Base-by-base conservation (phyloP, 2,888 invertebrate species). In the Rutpela maculata region DNA sequence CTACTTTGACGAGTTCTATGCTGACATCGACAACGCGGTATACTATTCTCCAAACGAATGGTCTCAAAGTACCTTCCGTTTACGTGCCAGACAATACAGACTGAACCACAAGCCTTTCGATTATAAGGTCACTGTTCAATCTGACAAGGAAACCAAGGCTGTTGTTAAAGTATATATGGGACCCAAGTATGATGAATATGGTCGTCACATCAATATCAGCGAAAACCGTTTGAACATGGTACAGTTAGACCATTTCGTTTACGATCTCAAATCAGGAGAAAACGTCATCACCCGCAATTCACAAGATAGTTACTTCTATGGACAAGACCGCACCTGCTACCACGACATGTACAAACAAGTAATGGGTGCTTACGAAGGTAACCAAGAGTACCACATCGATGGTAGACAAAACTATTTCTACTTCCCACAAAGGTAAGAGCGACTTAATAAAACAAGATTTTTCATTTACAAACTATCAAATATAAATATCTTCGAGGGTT, bases 271-370 rank as follows among this genome's bases (percentile, higher is more conserved):
- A 38, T 90, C 91, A 77, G 96, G 96, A 19, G 89, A 91, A 84
- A 96, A 95, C 88, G 91, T 91, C n/a, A 92, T 96, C 83, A 91
- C 92, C 31, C 94, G 95, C 82, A 92, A 91, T 88, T 95, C 95
- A 60, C 87, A 91, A 56, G 93, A 95, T 69, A 94, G 93, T 90
- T 91, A 92, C 85, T 93, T 92, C 87, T 92, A 92, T 78, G 90
- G 91, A 66, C 90, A 92, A 68, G 95, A 96, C 87, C 91, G 92
- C 75, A 92, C 93, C 35, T 92, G 93, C 86, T 93, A 93, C 85
- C 91, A 92, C 18, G 92, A 83, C 11, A 89, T 95, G 75, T 92
- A 92, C 91, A 92, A 93, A 84, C 92, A 92, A 84, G 89, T 95
- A 19, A 91, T 93, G 80, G 91, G 22, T 91, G 93, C 76, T 4